phyloP scores from a whole-genome alignment of 2,888 invertebrate species.

The Teleogryllus oceanicus region DNA sequence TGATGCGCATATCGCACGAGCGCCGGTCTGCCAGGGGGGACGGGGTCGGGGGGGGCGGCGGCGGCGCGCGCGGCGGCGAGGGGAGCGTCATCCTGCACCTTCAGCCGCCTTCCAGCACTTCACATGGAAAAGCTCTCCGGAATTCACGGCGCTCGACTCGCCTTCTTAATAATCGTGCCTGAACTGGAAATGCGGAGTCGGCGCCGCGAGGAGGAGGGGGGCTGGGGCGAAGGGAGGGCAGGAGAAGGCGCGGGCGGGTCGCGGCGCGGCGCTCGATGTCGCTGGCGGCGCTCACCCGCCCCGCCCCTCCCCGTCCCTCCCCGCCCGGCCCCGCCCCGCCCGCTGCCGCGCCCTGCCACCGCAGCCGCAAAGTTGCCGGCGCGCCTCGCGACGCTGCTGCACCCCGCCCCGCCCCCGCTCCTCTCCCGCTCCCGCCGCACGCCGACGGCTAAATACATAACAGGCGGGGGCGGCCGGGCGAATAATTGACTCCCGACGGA shows the following conservation, averaged over 20 bases:
- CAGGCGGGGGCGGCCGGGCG: neutral
- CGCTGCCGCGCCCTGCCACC: neutral
- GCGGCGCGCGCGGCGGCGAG: neutral
- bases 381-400: neutral
- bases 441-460: neutral
- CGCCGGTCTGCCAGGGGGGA: too few species aligned
- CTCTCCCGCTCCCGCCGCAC: neutral
- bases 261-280: neutral
- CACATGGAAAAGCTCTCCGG: constrained; percentile 22
- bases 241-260: neutral
- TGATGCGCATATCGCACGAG: neutral
- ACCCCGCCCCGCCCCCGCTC: too few species aligned
- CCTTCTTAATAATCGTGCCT: constrained; percentile 20
- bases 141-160: neutral
- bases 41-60: too few species aligned
- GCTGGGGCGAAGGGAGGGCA: neutral
- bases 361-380: neutral
- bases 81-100: neutral
- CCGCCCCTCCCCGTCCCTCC: too few species aligned
- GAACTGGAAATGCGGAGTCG: constrained; percentile 5
- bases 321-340: neutral
- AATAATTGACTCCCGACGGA: neutral
- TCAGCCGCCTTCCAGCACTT: neutral
- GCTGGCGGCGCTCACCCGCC: neutral
- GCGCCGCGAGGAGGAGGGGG: neutral